Percentiles rank a stretch among this genome's conserved stretches.
phyloP scores from a whole-genome alignment of 2,113 vertebrate genomes.

The Microtus montanus region DNA sequence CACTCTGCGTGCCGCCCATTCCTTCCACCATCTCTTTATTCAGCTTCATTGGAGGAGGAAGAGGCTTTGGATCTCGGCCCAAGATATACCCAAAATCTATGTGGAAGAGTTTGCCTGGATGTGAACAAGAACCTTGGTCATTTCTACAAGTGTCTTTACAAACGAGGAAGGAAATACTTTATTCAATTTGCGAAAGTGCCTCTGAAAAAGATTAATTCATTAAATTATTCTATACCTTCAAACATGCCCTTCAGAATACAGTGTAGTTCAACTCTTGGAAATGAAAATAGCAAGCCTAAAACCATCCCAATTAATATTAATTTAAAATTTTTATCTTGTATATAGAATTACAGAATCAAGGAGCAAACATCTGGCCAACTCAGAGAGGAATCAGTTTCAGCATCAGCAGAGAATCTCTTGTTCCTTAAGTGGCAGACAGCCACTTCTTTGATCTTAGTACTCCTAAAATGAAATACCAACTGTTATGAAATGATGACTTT shows the following conservation, averaged over 20 bases:
- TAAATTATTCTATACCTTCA: not conserved
- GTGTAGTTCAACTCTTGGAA: not conserved
- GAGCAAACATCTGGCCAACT: not conserved
- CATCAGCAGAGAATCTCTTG: conserved; percentile 25
- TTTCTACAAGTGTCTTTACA: conserved; percentile 45
- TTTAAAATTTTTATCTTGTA: conserved; percentile 11
- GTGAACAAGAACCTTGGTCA: conserved; percentile 47
- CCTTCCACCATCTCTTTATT: conserved; percentile 99
- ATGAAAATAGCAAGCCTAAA: conserved; percentile 14
- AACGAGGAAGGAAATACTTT: not conserved
- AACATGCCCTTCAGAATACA: not conserved
- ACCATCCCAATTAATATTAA: conserved; percentile 20
- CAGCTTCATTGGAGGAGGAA: conserved; percentile 99
- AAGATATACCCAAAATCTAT: conserved; percentile 99
- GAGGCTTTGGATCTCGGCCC: conserved; percentile 97
- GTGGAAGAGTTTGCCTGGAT: conserved; percentile 96
- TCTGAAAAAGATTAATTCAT: not conserved
- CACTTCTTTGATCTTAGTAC: conserved; percentile 10
- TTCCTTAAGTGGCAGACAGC: not conserved
- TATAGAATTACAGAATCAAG: conserved; percentile 30
- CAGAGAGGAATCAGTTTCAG: not conserved
- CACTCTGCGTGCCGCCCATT: conserved; percentile 98
- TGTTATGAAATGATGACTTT: not conserved
- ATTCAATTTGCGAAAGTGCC: not conserved
- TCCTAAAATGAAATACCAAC: not conserved